Evolutionary conservation across 1,140 invertebrate species (phyloP).

Genomic region (Pseudomyrmex dendroicus): DNA sequence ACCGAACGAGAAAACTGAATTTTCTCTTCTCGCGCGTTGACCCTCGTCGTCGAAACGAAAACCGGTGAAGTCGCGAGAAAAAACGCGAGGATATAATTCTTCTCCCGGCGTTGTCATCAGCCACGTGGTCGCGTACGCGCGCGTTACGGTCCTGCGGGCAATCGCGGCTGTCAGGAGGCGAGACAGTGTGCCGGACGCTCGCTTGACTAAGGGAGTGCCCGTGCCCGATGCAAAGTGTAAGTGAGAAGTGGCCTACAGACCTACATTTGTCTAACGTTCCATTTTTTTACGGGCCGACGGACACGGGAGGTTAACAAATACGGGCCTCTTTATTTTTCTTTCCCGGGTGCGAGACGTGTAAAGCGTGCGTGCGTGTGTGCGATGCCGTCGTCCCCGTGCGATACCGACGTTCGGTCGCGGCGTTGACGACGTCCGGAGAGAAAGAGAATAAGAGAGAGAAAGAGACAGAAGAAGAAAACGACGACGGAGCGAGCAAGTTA

Average conservation of each 20-base stretch:
- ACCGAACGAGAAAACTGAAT: too few species aligned
- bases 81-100: neutral
- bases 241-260: conserved; percentile 89
- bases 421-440: conserved; percentile 41
- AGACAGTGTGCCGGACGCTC: conserved; percentile 78
- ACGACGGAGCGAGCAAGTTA: conserved; percentile 42
- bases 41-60: too few species aligned
- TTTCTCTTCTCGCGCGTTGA: too few species aligned
- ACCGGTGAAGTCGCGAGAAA: too few species aligned
- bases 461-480: conserved; percentile 3
- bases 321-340: conserved; percentile 53
- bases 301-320: conserved; percentile 69
- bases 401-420: conserved; percentile 65
- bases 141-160: conserved; percentile 62
- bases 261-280: conserved; percentile 88
- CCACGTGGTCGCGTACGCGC: neutral
- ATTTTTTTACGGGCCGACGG: conserved; percentile 82
- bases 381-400: conserved; percentile 67
- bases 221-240: conserved; percentile 87
- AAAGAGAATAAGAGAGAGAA: conserved; percentile 9
- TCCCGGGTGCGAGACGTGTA: neutral
- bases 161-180: conserved; percentile 70
- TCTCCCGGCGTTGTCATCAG: too few species aligned
- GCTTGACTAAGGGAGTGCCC: conserved; percentile 84
- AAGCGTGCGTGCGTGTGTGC: conserved; percentile 47